Percentiles rank a stretch among this genome's conserved stretches.
Evolutionary conservation across 1,140 invertebrate genomes (phyloP).

Genomic region (Polypedilum vanderplanki): DNA sequence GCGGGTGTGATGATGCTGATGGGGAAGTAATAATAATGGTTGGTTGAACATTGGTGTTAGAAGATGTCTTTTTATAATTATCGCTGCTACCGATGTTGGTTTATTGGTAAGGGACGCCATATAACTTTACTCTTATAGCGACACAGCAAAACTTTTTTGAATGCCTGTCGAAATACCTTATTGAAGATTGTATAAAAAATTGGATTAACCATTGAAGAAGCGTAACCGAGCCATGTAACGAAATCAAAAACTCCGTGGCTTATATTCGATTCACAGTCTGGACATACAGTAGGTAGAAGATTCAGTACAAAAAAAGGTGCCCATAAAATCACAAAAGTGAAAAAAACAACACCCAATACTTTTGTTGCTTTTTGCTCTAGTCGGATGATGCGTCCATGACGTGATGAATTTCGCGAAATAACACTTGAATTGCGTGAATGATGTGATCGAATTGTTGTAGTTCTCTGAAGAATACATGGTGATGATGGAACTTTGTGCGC

Average conservation of each 20-base stretch:
- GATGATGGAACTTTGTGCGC: slow-evolving; percentile 43
- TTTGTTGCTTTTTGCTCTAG: slow-evolving; percentile 92
- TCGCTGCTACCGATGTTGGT: slow-evolving; percentile 21
- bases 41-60: not conserved
- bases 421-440: slow-evolving; percentile 70
- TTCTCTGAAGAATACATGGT: slow-evolving; percentile 44
- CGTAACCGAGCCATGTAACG: slow-evolving; percentile 86
- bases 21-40: not conserved
- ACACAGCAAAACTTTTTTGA: slow-evolving; percentile 80
- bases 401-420: slow-evolving; percentile 67
- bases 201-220: slow-evolving; percentile 88
- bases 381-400: slow-evolving; percentile 71
- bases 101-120: slow-evolving; percentile 44
- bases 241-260: slow-evolving; percentile 73
- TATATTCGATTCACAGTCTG: slow-evolving; percentile 65
- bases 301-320: slow-evolving; percentile 89
- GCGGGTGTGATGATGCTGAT: not conserved
- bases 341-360: slow-evolving; percentile 86
- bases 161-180: slow-evolving; percentile 83
- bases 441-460: slow-evolving; percentile 50
- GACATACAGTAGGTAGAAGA: slow-evolving; percentile 68
- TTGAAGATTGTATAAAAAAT: slow-evolving; percentile 95
- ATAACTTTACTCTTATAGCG: slow-evolving; percentile 54
- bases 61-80: not conserved
- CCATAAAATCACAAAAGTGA: slow-evolving; percentile 89